Conservation (phyloP, 2,888 invertebrate species). For the Lymantria monacha region DNA sequence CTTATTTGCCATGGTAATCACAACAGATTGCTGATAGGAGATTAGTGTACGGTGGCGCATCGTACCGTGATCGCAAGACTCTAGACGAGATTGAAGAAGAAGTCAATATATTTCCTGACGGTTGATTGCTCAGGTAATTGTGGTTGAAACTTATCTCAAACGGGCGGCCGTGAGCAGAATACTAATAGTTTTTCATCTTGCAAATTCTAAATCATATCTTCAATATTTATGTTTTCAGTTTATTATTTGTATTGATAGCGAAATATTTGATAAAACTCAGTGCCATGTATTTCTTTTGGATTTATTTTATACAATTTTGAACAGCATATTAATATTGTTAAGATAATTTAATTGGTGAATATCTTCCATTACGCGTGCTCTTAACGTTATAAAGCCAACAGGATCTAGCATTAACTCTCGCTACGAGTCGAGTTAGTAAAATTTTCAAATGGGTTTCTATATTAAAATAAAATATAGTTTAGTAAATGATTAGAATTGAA, state of each 20-base stretch:
- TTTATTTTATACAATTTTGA: too few species aligned
- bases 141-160: conserved; percentile 78
- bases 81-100: conserved; percentile 58
- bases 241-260: conserved; percentile 12
- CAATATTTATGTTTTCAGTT: conserved; percentile 32
- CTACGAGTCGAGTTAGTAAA: too few species aligned
- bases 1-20: conserved; percentile 40
- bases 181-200: conserved; percentile 59
- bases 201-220: conserved; percentile 69
- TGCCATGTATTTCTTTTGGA: too few species aligned
- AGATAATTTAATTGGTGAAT: too few species aligned
- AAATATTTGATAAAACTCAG: not conserved
- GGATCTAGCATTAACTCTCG: too few species aligned
- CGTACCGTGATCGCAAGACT: conserved; percentile 33
- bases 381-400: too few species aligned
- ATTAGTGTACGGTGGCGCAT: conserved; percentile 48
- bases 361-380: too few species aligned
- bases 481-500: too few species aligned
- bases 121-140: conserved; percentile 79
- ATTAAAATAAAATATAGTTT: too few species aligned
- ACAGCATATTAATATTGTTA: too few species aligned
- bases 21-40: conserved; percentile 62
- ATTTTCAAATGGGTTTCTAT: too few species aligned
- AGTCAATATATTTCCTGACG: conserved; percentile 80
- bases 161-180: conserved; percentile 72